Evolutionary conservation across 1,140 invertebrate species (phyloP), one percentile per base, ranked within the genome.

Genomic region (Lerema accius): DNA sequence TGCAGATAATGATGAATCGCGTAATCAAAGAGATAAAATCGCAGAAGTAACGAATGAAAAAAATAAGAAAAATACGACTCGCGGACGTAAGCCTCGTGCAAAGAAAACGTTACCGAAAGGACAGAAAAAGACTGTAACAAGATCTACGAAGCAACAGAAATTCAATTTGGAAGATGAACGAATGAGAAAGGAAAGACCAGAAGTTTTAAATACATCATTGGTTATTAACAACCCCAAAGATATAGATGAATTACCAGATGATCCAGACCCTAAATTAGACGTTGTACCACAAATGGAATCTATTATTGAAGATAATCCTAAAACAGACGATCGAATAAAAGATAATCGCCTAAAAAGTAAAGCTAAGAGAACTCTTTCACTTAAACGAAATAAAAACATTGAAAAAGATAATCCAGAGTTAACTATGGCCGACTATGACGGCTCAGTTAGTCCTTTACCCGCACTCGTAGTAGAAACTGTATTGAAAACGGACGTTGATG

Each of bases 371-470:
- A 35, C 32, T 11, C 53, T 58, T 17, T 58, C 53, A 10, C 28
- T 58, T 26, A 58, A 58, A 14, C 40, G 53, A 32, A 58, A 45
- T 58, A 58, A 58, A n/a, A n/a, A n/a, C n/a, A n/a, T n/a, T n/a
- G n/a, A n/a, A n/a, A n/a, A n/a, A 45, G 40, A 58, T 11, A 28
- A 10, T n/a, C 40, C 23, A 4, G 72, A 60, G 32, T 40, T 58
- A 19, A 11, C 15, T 23, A 46, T 35, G 49, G 51, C 23, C 9
- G 62, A 58, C 15, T 45, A 62, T 51, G 75, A 80, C 48, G 66
- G 66, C 65, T 76, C 77, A 13, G 28, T 65, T 35, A 86, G 86
- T 65, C 78, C 84, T 11, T 63, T 86, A 19, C 84, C 86, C 3
- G 78, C 65, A 26, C 64, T 89, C 5, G 37, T 81, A 3, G 67